Evolutionary conservation across 2,888 invertebrate species (phyloP).

Genomic region (Notodonta dromedarius): DNA sequence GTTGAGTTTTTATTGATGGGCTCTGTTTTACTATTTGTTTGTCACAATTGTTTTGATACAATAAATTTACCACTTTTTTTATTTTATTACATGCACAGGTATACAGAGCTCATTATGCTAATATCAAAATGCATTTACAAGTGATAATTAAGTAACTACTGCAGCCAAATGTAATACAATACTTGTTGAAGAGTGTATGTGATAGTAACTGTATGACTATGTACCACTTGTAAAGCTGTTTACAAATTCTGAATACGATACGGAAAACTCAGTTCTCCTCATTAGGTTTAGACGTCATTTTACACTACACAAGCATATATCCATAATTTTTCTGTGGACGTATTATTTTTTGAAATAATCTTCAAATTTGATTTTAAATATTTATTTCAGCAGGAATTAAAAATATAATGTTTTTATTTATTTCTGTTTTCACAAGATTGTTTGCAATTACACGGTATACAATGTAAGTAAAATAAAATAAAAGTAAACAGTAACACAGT

Average conservation of each 20-base stretch:
- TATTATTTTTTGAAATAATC: too few species aligned
- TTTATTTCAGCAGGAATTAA: too few species aligned
- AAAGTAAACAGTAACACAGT: constrained; percentile 4
- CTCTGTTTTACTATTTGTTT: constrained; percentile 14
- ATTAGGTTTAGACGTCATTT: not conserved
- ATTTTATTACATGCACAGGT: not conserved
- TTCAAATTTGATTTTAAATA: too few species aligned
- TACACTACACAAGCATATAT: not conserved
- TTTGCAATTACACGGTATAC: not conserved
- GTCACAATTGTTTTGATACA: not conserved
- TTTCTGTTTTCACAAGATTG: too few species aligned
- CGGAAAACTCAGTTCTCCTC: not conserved
- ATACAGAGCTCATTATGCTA: constrained; percentile 20
- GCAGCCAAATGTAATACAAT: constrained; percentile 29
- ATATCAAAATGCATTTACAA: constrained; percentile 15
- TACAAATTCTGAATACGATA: constrained; percentile 11
- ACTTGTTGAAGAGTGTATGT: constrained; percentile 27
- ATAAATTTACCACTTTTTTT: not conserved
- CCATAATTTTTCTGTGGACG: too few species aligned
- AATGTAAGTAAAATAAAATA: not conserved
- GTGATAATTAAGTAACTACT: constrained; percentile 31
- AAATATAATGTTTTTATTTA: too few species aligned
- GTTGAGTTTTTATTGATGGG: constrained; percentile 12
- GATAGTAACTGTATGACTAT: constrained; percentile 28
- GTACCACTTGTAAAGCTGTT: constrained; percentile 15